Conservation (phyloP, 2,888 invertebrate genomes). For the Apamea sordens region DNA sequence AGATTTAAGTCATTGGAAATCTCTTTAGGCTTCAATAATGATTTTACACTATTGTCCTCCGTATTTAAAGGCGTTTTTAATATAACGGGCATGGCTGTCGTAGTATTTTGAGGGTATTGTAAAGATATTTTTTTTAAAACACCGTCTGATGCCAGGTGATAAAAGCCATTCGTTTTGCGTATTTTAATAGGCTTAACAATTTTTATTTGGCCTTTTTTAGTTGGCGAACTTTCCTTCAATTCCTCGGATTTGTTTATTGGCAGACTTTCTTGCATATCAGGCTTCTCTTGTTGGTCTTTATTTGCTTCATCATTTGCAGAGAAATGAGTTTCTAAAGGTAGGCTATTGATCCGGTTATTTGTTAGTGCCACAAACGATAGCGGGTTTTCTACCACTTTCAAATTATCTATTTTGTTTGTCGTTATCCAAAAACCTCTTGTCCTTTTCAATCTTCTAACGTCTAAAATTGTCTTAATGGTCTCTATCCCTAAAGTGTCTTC, state of each 20-base stretch:
- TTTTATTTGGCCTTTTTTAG: slow-evolving; percentile 64
- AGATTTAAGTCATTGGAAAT: background rate
- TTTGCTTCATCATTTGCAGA: slow-evolving; percentile 13
- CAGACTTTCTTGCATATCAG: slow-evolving; percentile 33
- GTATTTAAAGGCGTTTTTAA: slow-evolving; percentile 29
- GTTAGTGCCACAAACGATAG: slow-evolving; percentile 78
- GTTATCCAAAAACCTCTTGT: slow-evolving; percentile 86
- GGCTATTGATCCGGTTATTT: slow-evolving; percentile 48
- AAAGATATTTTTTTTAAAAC: slow-evolving; percentile 63
- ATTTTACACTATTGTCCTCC: background rate
- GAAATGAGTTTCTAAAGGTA: slow-evolving; percentile 64
- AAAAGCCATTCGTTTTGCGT: slow-evolving; percentile 80
- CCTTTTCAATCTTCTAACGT: slow-evolving; percentile 66
- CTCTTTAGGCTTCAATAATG: slow-evolving; percentile 8
- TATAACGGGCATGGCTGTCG: slow-evolving; percentile 21
- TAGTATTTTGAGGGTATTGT: slow-evolving; percentile 37
- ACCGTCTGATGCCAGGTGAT: slow-evolving; percentile 75
- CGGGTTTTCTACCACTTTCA: slow-evolving; percentile 83
- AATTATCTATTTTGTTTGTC: slow-evolving; percentile 83
- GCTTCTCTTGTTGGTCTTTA: slow-evolving; percentile 27
- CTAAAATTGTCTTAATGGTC: slow-evolving; percentile 75
- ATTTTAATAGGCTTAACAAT: slow-evolving; percentile 84
- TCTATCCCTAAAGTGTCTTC: slow-evolving; percentile 84
- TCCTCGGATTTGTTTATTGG: slow-evolving; percentile 44
- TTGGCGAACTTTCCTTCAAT: slow-evolving; percentile 39